These are phyloP conservation scores for Dysidea cf. avara DNA, from an alignment of 37 sponge, comb jelly and placozoan species.

Conservation along the genomic window DNA sequence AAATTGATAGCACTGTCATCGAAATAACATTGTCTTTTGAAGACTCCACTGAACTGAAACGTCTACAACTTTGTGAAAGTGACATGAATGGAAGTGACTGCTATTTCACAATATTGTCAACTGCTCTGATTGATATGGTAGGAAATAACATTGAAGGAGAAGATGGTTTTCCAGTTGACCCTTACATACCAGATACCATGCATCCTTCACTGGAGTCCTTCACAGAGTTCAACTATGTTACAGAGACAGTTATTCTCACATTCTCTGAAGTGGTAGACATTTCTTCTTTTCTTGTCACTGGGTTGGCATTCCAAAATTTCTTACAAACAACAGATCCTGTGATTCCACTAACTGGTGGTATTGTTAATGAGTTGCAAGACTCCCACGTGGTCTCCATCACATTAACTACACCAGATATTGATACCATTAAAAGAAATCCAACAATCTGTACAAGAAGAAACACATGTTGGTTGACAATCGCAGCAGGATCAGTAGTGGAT, in stretches of 20 bases:
- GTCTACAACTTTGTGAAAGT: slow-evolving; percentile 55
- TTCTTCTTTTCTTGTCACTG: slow-evolving; percentile 54
- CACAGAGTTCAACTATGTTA: slow-evolving; percentile 76
- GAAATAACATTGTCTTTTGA: slow-evolving; percentile 62
- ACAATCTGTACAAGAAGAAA: slow-evolving; percentile 81
- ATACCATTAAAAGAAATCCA: slow-evolving; percentile 62
- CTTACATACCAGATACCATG: slow-evolving; percentile 64
- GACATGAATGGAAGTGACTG: slow-evolving; percentile 58
- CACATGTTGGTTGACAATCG: slow-evolving; percentile 81
- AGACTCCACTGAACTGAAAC: slow-evolving; percentile 78
- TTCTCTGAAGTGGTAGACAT: slow-evolving; percentile 83
- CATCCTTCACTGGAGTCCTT: slow-evolving; percentile 67
- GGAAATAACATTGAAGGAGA: slow-evolving; percentile 49
- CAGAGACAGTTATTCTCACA: slow-evolving; percentile 67
- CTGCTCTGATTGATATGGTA: slow-evolving; percentile 54
- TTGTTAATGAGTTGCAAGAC: slow-evolving; percentile 14
- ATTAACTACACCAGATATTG: slow-evolving; percentile 66
- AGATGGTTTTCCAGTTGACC: neutral
- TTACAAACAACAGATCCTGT: slow-evolving; percentile 24
- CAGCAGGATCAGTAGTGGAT: slow-evolving; percentile 54
- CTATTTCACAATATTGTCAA: slow-evolving; percentile 37
- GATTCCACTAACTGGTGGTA: slow-evolving; percentile 68
- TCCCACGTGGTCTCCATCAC: slow-evolving; percentile 67
- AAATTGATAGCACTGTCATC: slow-evolving; percentile 38
- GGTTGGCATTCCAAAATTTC: slow-evolving; percentile 78